These are phyloP conservation scores for Hyles lineata DNA, from an alignment of 2,888 invertebrate species.

Conservation along the genomic window DNA sequence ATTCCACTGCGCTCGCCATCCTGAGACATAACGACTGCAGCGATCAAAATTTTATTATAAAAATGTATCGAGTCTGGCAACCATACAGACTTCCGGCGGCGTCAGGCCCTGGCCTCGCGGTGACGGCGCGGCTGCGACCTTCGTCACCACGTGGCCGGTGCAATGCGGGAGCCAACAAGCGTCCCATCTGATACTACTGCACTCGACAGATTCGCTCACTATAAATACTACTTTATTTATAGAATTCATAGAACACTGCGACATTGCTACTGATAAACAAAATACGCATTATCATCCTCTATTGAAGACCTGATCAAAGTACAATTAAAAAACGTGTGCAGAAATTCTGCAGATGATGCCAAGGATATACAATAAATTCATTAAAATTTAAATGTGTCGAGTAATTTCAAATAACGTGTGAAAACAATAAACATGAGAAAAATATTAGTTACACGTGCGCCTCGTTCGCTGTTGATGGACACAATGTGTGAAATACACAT, in stretches of 20 bases:
- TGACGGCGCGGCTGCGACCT: neutral
- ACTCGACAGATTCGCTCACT: neutral
- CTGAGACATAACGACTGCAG: too few species aligned
- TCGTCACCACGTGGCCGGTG: conserved; percentile 6
- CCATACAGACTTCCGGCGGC: neutral
- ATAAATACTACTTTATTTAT: neutral
- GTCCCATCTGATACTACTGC: neutral
- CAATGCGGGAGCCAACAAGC: neutral
- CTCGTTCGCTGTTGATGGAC: neutral
- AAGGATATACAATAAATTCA: neutral
- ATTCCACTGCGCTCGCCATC: too few species aligned
- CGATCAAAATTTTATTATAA: neutral
- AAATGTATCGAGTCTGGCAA: neutral
- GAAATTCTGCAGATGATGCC: too few species aligned
- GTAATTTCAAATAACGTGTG: neutral
- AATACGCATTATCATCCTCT: neutral
- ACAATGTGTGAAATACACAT: neutral
- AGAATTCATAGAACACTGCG: neutral
- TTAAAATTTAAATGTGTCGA: neutral
- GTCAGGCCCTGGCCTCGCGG: neutral
- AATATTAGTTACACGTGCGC: neutral
- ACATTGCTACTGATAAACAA: neutral
- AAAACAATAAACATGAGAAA: neutral
- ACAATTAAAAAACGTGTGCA: too few species aligned
- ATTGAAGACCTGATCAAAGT: too few species aligned